Base-by-base conservation (phyloP, 2,888 invertebrate genomes). In the Drosophila lutescens region DNA sequence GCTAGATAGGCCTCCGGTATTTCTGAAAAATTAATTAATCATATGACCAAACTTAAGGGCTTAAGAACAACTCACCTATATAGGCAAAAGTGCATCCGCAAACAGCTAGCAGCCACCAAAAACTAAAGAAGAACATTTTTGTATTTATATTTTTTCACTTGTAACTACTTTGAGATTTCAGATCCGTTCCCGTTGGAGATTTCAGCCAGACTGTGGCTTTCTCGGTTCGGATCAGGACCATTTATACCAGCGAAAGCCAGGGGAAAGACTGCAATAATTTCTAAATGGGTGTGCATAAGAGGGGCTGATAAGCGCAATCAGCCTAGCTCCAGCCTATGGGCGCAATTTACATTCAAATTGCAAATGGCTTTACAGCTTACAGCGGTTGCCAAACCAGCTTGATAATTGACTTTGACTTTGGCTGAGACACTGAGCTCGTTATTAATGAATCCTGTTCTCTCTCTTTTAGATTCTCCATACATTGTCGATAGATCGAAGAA, bases 311-410 rank as follows among this genome's bases (percentile, higher is more conserved):
- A 81, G 44, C 43, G 17, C 46, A 46, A 55, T 30, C 47, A 32
- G 49, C 41, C 12, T 26, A 49, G 62, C 47, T 17, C 38, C 30
- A 36, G 60, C 44, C 60, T 32, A 9, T 49, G 47, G 62, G 57
- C 26, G 26, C 50, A 67, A 79, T 79, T 79, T 76, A 73, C 79
- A 79, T 79, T 23, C 59, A 68, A 76, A 68, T 74, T 61, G 70
- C 65, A 58, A 60, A 54, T 53, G 32, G 63, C 55, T 56, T 75
- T 59, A 47, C 51, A 54, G 63, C 49, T 63, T 51, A 43, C 15
- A 30, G 30, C 38, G 44, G 43, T 63, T 38, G 34, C 54, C 53
- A 67, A 77, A 66, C 78, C 34, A 66, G 53, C 43, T 72, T 32
- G 50, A 56, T 70, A 68, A 65, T 57, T 56, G 47, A 60, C 47